Conservation (phyloP, 1,140 invertebrate species). For the Brachionus rubens region DNA sequence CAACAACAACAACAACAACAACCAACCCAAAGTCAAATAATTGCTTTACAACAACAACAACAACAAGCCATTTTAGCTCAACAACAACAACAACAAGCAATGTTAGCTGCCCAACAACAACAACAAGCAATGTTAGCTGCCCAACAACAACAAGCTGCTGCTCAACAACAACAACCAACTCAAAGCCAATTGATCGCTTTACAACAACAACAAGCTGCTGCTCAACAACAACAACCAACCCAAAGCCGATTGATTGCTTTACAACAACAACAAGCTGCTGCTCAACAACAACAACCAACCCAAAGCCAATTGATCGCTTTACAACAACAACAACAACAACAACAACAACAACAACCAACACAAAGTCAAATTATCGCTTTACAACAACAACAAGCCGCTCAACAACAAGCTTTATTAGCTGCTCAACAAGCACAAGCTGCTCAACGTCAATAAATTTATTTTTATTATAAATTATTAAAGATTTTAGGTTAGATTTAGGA, state of each 20-base stretch:
- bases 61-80: neutral
- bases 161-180: too few relatives aligned
- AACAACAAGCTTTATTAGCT: neutral
- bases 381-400: neutral
- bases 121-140: neutral
- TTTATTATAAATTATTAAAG: neutral
- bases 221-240: neutral
- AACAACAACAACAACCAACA: neutral
- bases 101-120: neutral
- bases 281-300: too few relatives aligned
- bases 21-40: conserved; percentile 1
- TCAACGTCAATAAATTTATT: neutral
- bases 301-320: neutral
- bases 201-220: neutral
- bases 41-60: neutral
- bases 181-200: neutral
- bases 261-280: conserved; percentile 6
- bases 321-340: neutral
- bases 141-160: neutral
- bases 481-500: conserved; percentile 10
- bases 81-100: neutral
- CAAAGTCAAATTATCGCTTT: neutral
- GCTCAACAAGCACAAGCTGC: neutral
- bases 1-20: conserved; percentile 22
- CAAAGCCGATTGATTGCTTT: neutral